Conservation (phyloP, 2,113 vertebrate species). For the Colistium nudipinnis region DNA sequence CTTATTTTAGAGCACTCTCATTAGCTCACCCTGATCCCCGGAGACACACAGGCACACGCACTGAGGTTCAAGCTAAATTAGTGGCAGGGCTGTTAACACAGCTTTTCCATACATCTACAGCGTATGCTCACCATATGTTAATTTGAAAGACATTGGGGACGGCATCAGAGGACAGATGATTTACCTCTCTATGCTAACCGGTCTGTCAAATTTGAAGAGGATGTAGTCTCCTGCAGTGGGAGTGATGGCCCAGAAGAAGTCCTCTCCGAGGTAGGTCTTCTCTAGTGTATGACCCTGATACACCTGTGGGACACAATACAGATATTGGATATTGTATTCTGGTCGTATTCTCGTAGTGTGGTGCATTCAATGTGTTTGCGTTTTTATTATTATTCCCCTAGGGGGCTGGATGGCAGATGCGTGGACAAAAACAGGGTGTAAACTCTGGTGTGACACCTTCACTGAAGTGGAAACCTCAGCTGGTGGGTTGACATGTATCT, state of each 20-base stretch:
- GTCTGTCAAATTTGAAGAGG: conserved; percentile 96
- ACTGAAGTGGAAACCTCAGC: conserved; percentile 97
- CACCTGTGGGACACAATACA: conserved; percentile 72
- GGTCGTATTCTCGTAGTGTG: not conserved
- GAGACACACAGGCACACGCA: conserved; percentile 26
- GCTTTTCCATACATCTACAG: no score
- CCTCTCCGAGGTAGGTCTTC: conserved; percentile 96
- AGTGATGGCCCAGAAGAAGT: conserved; percentile 99
- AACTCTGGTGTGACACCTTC: conserved; percentile 75
- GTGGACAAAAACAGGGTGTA: not conserved
- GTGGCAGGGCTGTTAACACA: not conserved
- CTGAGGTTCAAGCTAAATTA: conserved; percentile 18
- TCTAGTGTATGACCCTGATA: conserved; percentile 97
- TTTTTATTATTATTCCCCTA: not conserved
- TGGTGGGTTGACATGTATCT: conserved; percentile 97
- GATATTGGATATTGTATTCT: not conserved
- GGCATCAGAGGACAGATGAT: no score
- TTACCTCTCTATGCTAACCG: conserved; percentile 93
- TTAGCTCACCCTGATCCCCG: conserved; percentile 64
- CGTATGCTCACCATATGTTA: no score
- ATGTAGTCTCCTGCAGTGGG: conserved; percentile 93
- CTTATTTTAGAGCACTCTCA: conserved; percentile 78
- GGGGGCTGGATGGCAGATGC: not conserved
- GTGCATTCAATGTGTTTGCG: not conserved
- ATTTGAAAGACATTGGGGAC: no score